Evolutionary conservation across 2,113 vertebrate genomes (phyloP), one percentile per base, ranked within the genome.

Genomic region (Polyodon spathula): DNA sequence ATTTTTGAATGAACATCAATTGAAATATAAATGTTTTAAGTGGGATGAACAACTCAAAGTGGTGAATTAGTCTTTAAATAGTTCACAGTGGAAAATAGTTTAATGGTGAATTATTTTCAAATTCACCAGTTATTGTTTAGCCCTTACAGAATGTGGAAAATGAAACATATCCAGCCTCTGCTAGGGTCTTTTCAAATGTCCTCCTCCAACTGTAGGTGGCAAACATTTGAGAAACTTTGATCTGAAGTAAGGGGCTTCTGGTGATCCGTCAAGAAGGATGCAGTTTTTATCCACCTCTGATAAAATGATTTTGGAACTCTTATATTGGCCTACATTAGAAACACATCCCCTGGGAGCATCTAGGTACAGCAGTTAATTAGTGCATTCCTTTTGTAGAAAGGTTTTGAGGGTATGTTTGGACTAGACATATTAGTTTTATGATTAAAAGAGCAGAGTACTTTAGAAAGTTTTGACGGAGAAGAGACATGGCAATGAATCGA

Each of bases 401-500:
- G n/a, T 73, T 44, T 37, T 78, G 70, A 76, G 69, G 69, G 67
- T 74, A 69, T 73, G 70, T 69, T 66, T 54, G 71, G 69, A 72
- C 71, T 63, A 60, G 73, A 68, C 39, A 62, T 44, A 63, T 70
- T n/a, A n/a, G n/a, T 70, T 41, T 43, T 17, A 66, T 54, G 69
- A 67, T 41, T 67, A 66, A 44, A 44, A 73, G 68, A 62, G 51
- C 40, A 8, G 52, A 17, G 15, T 52, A 4, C 51, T 54, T 27
- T n/a, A 46, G 38, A 17, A 50, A 56, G 53, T 46, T 56, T 73
- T 71, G 75, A 61, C 44, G 63, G 67, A 72, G 63, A 1, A 65
- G 56, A 41, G 63, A 54, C 60, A 68, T 57, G 60, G 67, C 76
- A 76, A 68, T 63, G 75, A 77, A 81, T 78, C 80, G 54, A 81